Percentiles rank a stretch among this genome's conserved stretches.
Conservation (phyloP, 2,113 vertebrate species). For the Grus americana region DNA sequence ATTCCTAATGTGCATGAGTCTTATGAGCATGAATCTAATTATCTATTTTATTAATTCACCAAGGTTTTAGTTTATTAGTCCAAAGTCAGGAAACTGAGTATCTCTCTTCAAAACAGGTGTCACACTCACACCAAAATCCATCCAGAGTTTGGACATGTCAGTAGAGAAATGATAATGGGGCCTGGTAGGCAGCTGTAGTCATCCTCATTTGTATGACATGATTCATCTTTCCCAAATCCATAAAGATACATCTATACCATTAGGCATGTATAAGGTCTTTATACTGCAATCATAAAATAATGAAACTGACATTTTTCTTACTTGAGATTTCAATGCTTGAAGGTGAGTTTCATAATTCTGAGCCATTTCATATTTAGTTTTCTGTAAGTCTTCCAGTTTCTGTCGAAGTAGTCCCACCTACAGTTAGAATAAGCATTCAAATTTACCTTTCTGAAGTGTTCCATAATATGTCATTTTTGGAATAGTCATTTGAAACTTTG, state of each 20-base stretch:
- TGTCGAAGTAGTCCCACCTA: constrained; percentile 76
- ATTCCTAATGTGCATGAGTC: neutral
- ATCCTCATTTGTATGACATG: neutral
- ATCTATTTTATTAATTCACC: neutral
- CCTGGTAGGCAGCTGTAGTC: neutral
- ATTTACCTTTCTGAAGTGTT: constrained; percentile 17
- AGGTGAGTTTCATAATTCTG: constrained; percentile 76
- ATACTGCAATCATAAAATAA: neutral
- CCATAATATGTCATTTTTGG: neutral
- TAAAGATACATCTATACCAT: neutral
- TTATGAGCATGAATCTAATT: neutral
- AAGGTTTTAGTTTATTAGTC: neutral
- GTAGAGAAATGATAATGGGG: neutral
- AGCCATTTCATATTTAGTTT: constrained; percentile 70
- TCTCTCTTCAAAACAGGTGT: neutral
- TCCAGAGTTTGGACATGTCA: neutral
- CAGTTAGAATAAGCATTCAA: constrained; percentile 48
- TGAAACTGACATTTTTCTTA: constrained; percentile 59
- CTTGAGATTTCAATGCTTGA: constrained; percentile 74
- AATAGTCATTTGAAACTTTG: neutral
- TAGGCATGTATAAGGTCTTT: neutral
- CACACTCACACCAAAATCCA: neutral
- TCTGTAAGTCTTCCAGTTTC: constrained; percentile 77
- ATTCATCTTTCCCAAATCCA: neutral
- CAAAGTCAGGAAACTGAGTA: neutral